Evolutionary conservation across 2,888 invertebrate species (phyloP), one percentile per base, ranked within the genome.

Genomic region (Cremastobaeus sp.): DNA sequence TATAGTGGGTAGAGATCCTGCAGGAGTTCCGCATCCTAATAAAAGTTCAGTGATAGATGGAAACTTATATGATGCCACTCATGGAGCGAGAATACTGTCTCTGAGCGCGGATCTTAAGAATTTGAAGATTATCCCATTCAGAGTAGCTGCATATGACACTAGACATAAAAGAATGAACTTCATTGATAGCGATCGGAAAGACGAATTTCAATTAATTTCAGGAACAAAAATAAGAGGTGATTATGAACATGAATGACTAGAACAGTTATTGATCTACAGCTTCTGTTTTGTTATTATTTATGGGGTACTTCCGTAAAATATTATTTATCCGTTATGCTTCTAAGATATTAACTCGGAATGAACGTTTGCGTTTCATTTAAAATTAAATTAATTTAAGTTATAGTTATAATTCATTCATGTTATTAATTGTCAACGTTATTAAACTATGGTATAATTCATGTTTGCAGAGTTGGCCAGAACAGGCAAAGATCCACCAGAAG

Each of bases 1-100:
- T 89, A 99, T 99, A 73, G 99, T 99, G 52, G 96, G 99, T 0
- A 91, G 99, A 55, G 99, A 99, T 90, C 99, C 99, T 0, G 99
- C 99, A 15, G 99, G 99, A 32, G 91, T 99, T 88, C 95, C 96
- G 20, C 97, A 99, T 90, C 98, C 99, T 0, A 92, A 91, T 45
- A 88, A 87, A 70, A 86, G 86, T 15, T 88, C 84, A 1, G 89
- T 90, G 71, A 89, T 90, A 2, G 90, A 92, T 81, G 93, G 95
- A 9, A 97, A 98, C 89, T 90, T 99, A 4, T 99, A 94, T 88
- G 97, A 99, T 84, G 92, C 93, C 0, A 91, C 94, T 0, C 98
- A 99, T 88, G 99, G 99, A 0, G 94, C 94, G 0, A 92, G 94
- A 83, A 93, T 99, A 1, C 90, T 99, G 20, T 94, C 94, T 78